Conservation (phyloP, 2,797 vertebrate genomes). For the Cottoperca gobio region DNA sequence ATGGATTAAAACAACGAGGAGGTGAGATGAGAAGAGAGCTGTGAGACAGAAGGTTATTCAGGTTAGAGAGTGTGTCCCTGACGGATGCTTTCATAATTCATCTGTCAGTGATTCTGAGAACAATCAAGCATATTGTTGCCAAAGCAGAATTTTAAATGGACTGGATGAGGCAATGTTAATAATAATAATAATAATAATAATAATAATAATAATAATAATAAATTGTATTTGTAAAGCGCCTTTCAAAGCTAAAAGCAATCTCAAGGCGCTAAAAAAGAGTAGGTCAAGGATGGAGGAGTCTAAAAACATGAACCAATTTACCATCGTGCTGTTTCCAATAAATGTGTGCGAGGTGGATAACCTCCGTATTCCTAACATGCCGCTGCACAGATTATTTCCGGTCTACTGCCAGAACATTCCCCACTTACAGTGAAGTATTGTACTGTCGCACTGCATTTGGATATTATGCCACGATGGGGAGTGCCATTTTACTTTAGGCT, state of each 20-base stretch:
- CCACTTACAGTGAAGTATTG: constrained; percentile 18
- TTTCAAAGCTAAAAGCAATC: too few species aligned
- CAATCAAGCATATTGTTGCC: constrained; percentile 18
- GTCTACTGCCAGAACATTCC: constrained; percentile 26
- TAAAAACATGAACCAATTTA: constrained; percentile 40
- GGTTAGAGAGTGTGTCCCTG: constrained; percentile 9
- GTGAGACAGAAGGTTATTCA: background rate
- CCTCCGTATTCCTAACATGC: constrained; percentile 41
- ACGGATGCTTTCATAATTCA: constrained; percentile 34
- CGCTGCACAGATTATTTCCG: constrained; percentile 20
- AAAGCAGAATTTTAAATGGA: constrained; percentile 35
- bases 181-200: too few species aligned
- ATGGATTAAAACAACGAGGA: background rate
- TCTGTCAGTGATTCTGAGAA: constrained; percentile 32
- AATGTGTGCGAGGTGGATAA: constrained; percentile 38
- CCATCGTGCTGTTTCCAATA: constrained; percentile 21
- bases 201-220: too few species aligned
- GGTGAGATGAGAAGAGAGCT: background rate
- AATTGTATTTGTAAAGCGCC: too few species aligned
- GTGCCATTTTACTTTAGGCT: constrained; percentile 27
- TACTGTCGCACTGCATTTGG: background rate
- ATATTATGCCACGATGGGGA: constrained; percentile 6
- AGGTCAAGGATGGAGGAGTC: constrained; percentile 7
- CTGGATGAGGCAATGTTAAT: constrained; percentile 25
- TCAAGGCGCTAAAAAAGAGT: too few species aligned